Base-by-base conservation (phyloP, 2,888 invertebrate genomes). In the Hirtodrosophila duncani region DNA sequence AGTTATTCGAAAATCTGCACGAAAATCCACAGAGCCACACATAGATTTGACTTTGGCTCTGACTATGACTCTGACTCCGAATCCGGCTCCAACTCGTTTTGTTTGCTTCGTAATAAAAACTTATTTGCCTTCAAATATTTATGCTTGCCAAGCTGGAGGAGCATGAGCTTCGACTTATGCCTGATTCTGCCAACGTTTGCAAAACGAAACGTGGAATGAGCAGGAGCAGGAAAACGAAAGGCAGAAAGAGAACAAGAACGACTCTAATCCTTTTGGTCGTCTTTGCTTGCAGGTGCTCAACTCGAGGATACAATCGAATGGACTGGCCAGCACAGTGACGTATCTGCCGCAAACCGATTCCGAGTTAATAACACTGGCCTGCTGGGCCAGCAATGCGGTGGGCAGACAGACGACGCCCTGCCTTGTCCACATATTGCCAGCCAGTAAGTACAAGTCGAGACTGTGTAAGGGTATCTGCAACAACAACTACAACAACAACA, bases 311-410 rank as follows among this genome's bases (percentile, higher is more conserved):
- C 84, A 86, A 61, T 87, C 88, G 44, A 88, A 87, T 80, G 90
- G 90, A 7, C 85, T 89, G 14, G 88, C 88, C 46, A 91, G 91
- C 81, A 90, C 90, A 0, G 90, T 90, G 38, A 88, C 90, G 60
- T 91, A 91, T 67, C 88, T 90, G 31, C 87, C 90, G 37, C 87
- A 87, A 68, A 85, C 87, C 38, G 87, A 87, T 88, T 81, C 88
- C 20, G 95, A 95, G 82, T 89, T 94, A 65, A 95, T 95, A 55
- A 94, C 94, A 72, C 87, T 96, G 13, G 93, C 94, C 3, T 96
- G 96, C 84, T 95, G 95, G 95, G 95, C 95, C 3, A 92, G 91
- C 84, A 96, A 96, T 85, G 90, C 90, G 61, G 92, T 95, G 9
- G 96, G 96, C 17, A 90, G 92, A 66, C 96, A 96, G 86, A 88